Evolutionary conservation across 2,888 invertebrate genomes (phyloP).

Genomic region (Rhodophaea formosa): DNA sequence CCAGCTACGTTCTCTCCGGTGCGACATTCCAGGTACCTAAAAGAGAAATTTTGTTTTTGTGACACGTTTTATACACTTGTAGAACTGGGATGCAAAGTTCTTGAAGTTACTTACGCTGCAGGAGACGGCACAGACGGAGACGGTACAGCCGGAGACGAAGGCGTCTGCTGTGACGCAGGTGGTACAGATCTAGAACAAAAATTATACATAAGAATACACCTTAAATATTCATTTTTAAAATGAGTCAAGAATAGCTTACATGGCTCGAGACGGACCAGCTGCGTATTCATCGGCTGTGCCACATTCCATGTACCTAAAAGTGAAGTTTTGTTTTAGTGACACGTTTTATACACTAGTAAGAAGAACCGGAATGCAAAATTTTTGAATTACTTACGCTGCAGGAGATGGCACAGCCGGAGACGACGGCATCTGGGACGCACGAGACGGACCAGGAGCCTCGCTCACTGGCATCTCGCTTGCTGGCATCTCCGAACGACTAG

Average conservation of each 20-base stretch:
- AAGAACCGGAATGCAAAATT: too few relatives aligned
- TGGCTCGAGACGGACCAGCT: not conserved
- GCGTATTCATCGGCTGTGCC: too few relatives aligned
- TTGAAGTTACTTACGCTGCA: not conserved
- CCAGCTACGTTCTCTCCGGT: not conserved
- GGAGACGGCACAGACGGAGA: too few relatives aligned
- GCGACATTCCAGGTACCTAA: not conserved
- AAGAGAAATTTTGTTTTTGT: not conserved
- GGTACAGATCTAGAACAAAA: not conserved
- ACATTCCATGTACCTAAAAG: too few relatives aligned
- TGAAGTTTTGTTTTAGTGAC: too few relatives aligned
- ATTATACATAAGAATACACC: not conserved
- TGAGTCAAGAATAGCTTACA: conserved; percentile 1
- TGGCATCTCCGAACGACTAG: too few relatives aligned
- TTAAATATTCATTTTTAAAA: not conserved
- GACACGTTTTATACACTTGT: not conserved
- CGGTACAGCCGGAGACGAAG: not conserved
- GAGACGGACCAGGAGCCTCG: too few relatives aligned
- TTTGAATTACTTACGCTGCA: too few relatives aligned
- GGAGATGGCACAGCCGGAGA: too few relatives aligned
- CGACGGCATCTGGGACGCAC: too few relatives aligned
- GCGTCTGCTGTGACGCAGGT: not conserved
- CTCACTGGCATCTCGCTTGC: too few relatives aligned
- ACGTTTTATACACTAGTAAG: too few relatives aligned
- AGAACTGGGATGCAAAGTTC: not conserved